Conservation (phyloP, 2,797 vertebrate genomes). For the Neosilurus hyrtlii region DNA sequence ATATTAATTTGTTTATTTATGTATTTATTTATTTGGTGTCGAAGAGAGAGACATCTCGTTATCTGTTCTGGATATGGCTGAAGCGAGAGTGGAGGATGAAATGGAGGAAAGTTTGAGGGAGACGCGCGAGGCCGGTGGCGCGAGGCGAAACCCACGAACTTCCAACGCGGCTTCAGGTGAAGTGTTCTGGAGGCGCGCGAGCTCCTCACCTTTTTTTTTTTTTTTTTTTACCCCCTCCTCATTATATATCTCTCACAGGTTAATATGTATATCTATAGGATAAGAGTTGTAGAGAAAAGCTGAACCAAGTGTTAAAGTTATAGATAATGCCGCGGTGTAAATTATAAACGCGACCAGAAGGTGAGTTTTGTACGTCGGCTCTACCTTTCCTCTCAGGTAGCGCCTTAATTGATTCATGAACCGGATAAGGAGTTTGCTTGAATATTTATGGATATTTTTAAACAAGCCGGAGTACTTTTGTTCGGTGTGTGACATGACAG, state of each 20-base stretch:
- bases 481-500: background rate
- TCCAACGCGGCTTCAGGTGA: constrained; percentile 67
- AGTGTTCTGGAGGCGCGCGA: background rate
- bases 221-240: no score
- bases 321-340: no score
- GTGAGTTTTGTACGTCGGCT: background rate
- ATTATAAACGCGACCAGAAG: background rate
- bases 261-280: no score
- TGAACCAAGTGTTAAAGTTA: background rate
- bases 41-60: background rate
- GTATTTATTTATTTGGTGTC: background rate
- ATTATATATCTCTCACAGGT: no score
- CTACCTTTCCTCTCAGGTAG: background rate
- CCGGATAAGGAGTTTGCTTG: background rate
- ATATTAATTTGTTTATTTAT: background rate
- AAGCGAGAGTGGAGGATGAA: constrained; percentile 77
- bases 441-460: background rate
- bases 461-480: constrained; percentile 1
- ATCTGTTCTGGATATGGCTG: constrained; percentile 70
- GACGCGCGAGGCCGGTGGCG: constrained; percentile 57
- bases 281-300: background rate
- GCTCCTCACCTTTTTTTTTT: background rate
- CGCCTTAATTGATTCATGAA: background rate
- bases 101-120: constrained; percentile 78
- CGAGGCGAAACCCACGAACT: constrained; percentile 64